A percentile compares a stretch with the other conserved stretches of the same genome.
Conservation (phyloP, 2,888 invertebrate species). For the Caenorhabditis angaria region DNA sequence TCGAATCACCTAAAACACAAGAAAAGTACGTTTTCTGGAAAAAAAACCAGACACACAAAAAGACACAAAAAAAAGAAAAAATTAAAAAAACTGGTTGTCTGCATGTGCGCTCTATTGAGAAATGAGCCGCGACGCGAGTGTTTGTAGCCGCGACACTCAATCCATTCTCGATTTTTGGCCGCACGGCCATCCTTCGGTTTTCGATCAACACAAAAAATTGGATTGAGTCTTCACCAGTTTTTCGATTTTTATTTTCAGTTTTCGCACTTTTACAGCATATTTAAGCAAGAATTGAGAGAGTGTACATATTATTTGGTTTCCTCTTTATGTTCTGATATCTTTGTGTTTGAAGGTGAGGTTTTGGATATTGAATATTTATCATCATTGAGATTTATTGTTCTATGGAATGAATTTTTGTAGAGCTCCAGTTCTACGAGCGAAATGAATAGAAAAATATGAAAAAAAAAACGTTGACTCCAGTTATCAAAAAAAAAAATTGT, state of each 20-base stretch:
- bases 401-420: too few relatives aligned
- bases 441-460: too few relatives aligned
- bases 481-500: too few relatives aligned
- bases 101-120: constrained; percentile 5
- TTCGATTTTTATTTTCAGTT: constrained; percentile 20
- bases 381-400: neutral
- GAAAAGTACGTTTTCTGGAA: neutral
- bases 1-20: neutral
- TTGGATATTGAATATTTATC: neutral
- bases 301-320: neutral
- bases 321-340: too few relatives aligned
- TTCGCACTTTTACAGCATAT: constrained; percentile 12
- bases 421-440: too few relatives aligned
- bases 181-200: constrained; percentile 59
- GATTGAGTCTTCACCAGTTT: constrained; percentile 20
- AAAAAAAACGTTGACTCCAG: too few relatives aligned
- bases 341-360: too few relatives aligned
- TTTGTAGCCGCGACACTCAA: constrained; percentile 2
- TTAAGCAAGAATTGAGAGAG: too few relatives aligned
- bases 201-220: constrained; percentile 46
- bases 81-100: neutral
- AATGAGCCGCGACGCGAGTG: neutral
- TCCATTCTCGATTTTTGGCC: constrained; percentile 37
- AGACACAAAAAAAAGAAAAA: neutral
- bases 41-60: neutral